phyloP scores from a whole-genome alignment of 1,140 invertebrate genomes.

The Microplitis mediator region DNA sequence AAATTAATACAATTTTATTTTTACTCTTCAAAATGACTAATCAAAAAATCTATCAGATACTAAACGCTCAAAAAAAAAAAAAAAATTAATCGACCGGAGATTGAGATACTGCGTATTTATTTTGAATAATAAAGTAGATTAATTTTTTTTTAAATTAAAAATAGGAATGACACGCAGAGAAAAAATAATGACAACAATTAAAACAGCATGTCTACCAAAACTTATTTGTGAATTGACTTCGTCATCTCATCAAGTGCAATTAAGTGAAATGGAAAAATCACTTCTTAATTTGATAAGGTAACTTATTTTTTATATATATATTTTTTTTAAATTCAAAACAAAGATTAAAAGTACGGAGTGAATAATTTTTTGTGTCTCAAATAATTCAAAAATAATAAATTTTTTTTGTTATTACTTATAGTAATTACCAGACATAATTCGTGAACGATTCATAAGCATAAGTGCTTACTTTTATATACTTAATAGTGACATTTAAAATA shows the following conservation, averaged over 20 bases:
- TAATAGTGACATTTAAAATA: neutral
- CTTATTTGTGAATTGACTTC: slow-evolving; percentile 78
- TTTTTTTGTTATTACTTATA: too few species aligned
- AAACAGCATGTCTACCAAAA: slow-evolving; percentile 74
- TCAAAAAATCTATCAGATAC: too few species aligned
- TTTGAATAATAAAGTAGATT: too few species aligned
- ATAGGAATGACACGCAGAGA: slow-evolving; percentile 48
- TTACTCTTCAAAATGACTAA: too few species aligned
- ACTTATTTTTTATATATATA: too few species aligned
- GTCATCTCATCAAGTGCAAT: slow-evolving; percentile 67
- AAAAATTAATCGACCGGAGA: too few species aligned
- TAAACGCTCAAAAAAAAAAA: too few species aligned
- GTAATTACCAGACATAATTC: too few species aligned
- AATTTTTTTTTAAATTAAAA: neutral
- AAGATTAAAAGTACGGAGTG: neutral
- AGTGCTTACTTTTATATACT: too few species aligned
- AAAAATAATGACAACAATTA: slow-evolving; percentile 61
- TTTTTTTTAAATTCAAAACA: too few species aligned
- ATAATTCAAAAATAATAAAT: neutral
- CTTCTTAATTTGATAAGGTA: slow-evolving; percentile 75
- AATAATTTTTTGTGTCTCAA: neutral
- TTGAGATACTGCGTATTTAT: too few species aligned
- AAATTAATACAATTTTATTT: too few species aligned
- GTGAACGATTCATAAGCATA: neutral
- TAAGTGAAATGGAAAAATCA: slow-evolving; percentile 75